Conservation (phyloP, 2,797 vertebrate species). For the Nothura maculosa region DNA sequence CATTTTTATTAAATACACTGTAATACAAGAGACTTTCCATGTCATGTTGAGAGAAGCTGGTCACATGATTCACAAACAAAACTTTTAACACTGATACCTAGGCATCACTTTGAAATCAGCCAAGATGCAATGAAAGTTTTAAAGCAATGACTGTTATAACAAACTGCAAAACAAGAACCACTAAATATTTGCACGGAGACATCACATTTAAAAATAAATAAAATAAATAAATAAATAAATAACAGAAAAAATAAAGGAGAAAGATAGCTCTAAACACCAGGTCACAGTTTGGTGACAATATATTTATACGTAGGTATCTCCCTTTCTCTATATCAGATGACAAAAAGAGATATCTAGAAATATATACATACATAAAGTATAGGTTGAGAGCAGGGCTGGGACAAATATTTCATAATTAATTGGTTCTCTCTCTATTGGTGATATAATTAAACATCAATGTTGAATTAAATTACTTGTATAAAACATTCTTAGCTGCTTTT, state of each 20-base stretch:
- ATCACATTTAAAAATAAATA: conserved; percentile 77
- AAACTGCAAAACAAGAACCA: conserved; percentile 87
- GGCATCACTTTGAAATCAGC: conserved; percentile 87
- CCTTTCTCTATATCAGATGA: conserved; percentile 75
- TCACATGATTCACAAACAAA: conserved; percentile 93
- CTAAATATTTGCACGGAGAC: conserved; percentile 88
- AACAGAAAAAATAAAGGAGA: conserved; percentile 71
- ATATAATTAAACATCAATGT: conserved; percentile 72
- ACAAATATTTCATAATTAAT: conserved; percentile 75
- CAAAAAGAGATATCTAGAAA: conserved; percentile 81
- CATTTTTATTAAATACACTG: conserved; percentile 96
- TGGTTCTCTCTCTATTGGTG: conserved; percentile 67
- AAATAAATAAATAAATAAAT: conserved; percentile 46
- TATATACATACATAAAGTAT: conserved; percentile 70
- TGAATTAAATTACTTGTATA: conserved; percentile 75
- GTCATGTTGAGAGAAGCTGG: conserved; percentile 94
- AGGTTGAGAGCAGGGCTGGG: conserved; percentile 66
- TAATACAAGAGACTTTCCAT: conserved; percentile 93
- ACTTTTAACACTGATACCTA: conserved; percentile 84
- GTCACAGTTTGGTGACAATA: conserved; percentile 88
- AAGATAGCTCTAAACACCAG: conserved; percentile 87
- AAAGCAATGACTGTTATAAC: conserved; percentile 89
- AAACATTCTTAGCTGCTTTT: conserved; percentile 80
- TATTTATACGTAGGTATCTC: conserved; percentile 73
- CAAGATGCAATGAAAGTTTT: conserved; percentile 84